Conservation (phyloP, 1,140 invertebrate species). For the Micrasema minimum region DNA sequence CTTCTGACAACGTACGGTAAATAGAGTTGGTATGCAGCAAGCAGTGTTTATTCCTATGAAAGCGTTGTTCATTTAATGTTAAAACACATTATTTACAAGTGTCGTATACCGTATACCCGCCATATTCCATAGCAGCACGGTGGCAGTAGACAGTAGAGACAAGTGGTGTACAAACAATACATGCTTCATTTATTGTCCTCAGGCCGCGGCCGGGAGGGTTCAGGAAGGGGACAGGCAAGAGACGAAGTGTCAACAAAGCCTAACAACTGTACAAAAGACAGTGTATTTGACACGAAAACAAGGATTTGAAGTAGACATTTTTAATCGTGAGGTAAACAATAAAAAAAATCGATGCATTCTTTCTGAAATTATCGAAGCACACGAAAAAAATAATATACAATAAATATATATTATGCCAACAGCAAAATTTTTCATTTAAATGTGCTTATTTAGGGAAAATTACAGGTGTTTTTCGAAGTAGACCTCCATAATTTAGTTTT, state of each 20-base stretch:
- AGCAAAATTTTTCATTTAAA: not conserved
- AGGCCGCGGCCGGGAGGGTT: not conserved
- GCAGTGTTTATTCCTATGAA: not conserved
- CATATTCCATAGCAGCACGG: too few species aligned
- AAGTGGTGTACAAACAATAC: conserved; percentile 17
- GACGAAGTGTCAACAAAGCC: conserved; percentile 17
- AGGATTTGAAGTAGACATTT: not conserved
- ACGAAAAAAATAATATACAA: not conserved
- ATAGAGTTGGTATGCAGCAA: not conserved
- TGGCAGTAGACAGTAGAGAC: not conserved
- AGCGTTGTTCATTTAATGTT: conserved; percentile 15
- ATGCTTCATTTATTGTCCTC: conserved; percentile 33
- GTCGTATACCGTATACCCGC: not conserved
- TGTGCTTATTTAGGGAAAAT: not conserved
- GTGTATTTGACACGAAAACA: conserved; percentile 1
- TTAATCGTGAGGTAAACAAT: not conserved
- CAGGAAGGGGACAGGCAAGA: conserved; percentile 9
- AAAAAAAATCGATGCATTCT: not conserved
- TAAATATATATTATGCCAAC: not conserved
- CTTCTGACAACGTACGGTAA: too few species aligned
- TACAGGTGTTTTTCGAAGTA: too few species aligned
- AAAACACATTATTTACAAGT: conserved; percentile 30
- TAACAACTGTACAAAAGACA: not conserved
- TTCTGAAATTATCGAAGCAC: not conserved
- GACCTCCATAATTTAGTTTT: too few species aligned